A percentile compares a stretch with the other conserved stretches of the same genome.
Evolutionary conservation across 2,797 vertebrate genomes (phyloP).

Genomic region (Phoebastria nigripes): DNA sequence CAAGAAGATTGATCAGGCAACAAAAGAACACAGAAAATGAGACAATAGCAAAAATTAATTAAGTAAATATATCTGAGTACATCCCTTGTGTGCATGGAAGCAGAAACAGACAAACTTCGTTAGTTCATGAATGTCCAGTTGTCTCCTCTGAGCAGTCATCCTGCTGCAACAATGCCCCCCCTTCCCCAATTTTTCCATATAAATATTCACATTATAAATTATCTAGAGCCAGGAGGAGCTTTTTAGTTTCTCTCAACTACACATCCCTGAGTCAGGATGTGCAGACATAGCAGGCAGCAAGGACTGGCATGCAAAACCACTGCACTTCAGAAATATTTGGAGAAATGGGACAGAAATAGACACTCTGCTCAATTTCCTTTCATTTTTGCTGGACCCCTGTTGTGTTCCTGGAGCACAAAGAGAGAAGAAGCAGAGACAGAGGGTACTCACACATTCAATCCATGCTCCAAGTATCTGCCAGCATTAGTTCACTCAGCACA

Average conservation of each 20-base stretch:
- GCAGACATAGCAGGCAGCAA: background rate
- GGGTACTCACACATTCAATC: background rate
- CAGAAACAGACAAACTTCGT: slow-evolving; percentile 26
- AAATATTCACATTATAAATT: background rate
- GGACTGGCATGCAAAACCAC: background rate
- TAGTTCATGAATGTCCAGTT: background rate
- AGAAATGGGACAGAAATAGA: background rate
- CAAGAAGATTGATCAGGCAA: slow-evolving; percentile 53
- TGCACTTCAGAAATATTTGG: background rate
- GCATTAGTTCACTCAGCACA: fast-evolving
- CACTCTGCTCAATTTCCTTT: background rate
- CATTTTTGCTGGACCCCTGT: background rate
- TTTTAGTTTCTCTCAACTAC: background rate
- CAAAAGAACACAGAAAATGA: slow-evolving; percentile 31
- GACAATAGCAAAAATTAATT: slow-evolving; percentile 53
- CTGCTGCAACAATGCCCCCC: background rate
- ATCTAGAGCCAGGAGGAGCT: background rate
- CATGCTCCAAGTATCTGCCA: background rate
- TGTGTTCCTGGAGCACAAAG: background rate
- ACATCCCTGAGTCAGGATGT: background rate
- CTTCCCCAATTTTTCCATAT: background rate
- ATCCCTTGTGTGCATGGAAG: slow-evolving; percentile 18
- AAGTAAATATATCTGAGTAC: slow-evolving; percentile 43
- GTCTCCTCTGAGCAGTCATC: background rate
- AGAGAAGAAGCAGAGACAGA: background rate